Base-by-base conservation (phyloP, 2,113 vertebrate genomes). In the Furnarius figulus region DNA sequence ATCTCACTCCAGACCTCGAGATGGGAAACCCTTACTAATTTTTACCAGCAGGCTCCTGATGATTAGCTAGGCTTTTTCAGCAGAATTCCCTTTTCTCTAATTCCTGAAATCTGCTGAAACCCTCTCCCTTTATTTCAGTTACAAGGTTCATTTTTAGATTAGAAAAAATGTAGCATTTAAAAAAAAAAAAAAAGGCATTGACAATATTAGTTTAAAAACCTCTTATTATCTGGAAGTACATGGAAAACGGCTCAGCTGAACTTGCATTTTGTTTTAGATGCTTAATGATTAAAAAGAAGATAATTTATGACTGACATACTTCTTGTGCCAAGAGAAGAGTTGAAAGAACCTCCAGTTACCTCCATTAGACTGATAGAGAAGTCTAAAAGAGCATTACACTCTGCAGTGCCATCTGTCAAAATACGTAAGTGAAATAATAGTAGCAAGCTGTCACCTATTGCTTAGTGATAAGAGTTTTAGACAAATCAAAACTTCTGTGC, bases 321-420 rank as follows among this genome's bases (percentile, higher is more conserved):
- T 98, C 97, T 98, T 98, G 98, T 98, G 98, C 98, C 98, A 98
- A 98, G 98, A 98, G 95, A 97, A 98, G 98, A 97, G 98, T 98
- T 98, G 98, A 98, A 98, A 98, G 98, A 98, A 98, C 98, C 98
- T 98, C 96, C 96, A 96, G 98, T 98, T 98, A 98, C 98, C 98
- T 98, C 98, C 98, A 98, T 98, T 98, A 98, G 97, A 98, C 98
- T 97, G 98, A 98, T 95, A 98, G 98, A 97, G 98, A 97, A 97
- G 97, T 97, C 98, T 97, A 98, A 98, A 98, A 98, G 98, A 98
- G 98, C 98, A 98, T 97, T 96, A 98, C 97, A 97, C 97, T 97
- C 98, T 97, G 97, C 97, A 97, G 96, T 98, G 97, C 98, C 98
- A 99, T 99, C 98, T 98, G 98, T 99, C 98, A 98, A 98, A 98